phyloP scores from a whole-genome alignment of 2,797 vertebrate species.

The Florisuga fusca region DNA sequence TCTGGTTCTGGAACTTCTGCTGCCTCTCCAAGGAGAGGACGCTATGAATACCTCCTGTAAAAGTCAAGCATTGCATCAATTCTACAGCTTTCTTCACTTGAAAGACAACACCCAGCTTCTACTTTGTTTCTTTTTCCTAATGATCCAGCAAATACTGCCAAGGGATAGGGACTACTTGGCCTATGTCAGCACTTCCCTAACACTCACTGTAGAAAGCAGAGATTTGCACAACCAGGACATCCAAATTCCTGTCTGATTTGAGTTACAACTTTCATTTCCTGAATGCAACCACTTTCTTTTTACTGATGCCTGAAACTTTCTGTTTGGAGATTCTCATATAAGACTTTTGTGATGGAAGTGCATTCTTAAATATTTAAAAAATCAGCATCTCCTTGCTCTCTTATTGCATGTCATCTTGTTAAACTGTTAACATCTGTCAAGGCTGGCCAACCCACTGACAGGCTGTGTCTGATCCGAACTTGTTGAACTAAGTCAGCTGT shows the following conservation, averaged over 20 bases:
- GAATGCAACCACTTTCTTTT: constrained; percentile 27
- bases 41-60: neutral
- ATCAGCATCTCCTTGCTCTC: neutral
- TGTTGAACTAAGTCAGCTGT: constrained; percentile 13
- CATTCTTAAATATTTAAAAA: constrained; percentile 28
- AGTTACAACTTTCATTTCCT: constrained; percentile 51
- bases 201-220: constrained; percentile 10
- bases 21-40: neutral
- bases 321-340: neutral
- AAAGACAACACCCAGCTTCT: constrained; percentile 58
- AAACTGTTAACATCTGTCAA: constrained; percentile 19
- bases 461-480: neutral
- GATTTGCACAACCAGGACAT: constrained; percentile 17
- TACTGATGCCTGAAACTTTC: neutral
- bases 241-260: constrained; percentile 49
- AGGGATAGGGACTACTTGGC: constrained; percentile 38
- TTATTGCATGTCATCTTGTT: neutral
- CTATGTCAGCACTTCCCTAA: constrained; percentile 59
- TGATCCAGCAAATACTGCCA: constrained; percentile 43
- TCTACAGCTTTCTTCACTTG: constrained; percentile 66
- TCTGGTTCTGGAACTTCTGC: constrained; percentile 27
- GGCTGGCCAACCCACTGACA: neutral
- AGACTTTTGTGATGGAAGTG: neutral
- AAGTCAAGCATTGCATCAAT: constrained; percentile 54
- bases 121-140: constrained; percentile 64